A percentile compares a stretch with the other conserved stretches of the same genome.
Evolutionary conservation across 2,113 vertebrate genomes (phyloP).

Genomic region (Melanerpes formicivorus): DNA sequence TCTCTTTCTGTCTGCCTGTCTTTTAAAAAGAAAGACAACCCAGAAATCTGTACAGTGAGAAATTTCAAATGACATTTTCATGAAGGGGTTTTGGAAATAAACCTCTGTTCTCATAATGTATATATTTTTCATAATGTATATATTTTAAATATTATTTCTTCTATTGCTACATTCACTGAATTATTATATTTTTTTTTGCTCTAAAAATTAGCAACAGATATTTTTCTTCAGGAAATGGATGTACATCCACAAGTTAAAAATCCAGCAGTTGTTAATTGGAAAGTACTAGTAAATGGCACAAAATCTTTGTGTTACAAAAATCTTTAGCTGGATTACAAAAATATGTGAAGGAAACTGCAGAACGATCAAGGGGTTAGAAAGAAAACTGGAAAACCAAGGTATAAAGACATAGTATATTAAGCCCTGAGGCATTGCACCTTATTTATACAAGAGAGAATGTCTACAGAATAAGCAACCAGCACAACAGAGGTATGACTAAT

Average conservation of each 20-base stretch:
- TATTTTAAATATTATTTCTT: background rate
- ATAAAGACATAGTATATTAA: constrained; percentile 53
- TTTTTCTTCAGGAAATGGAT: background rate
- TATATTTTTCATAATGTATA: background rate
- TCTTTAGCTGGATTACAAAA: background rate
- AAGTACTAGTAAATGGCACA: background rate
- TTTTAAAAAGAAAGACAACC: background rate
- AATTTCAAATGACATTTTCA: background rate
- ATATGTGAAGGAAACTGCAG: background rate
- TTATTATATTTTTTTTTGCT: background rate
- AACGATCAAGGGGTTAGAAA: constrained; percentile 1
- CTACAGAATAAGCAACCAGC: constrained; percentile 59
- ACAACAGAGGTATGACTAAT: constrained; percentile 64
- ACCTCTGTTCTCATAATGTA: background rate
- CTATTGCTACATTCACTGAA: background rate
- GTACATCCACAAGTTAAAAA: background rate
- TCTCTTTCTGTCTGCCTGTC: too few species aligned
- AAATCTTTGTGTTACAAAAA: background rate
- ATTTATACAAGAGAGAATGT: constrained; percentile 59
- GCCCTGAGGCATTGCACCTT: constrained; percentile 48
- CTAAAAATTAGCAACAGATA: background rate
- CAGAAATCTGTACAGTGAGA: background rate
- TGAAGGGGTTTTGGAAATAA: constrained; percentile 7
- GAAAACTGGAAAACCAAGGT: constrained; percentile 38
- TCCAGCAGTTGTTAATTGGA: background rate